Percentiles rank a stretch among this genome's conserved stretches.
These are phyloP conservation scores for Cephalopholis sonnerati DNA, from an alignment of 2,113 vertebrate species.

Conservation along the genomic window DNA sequence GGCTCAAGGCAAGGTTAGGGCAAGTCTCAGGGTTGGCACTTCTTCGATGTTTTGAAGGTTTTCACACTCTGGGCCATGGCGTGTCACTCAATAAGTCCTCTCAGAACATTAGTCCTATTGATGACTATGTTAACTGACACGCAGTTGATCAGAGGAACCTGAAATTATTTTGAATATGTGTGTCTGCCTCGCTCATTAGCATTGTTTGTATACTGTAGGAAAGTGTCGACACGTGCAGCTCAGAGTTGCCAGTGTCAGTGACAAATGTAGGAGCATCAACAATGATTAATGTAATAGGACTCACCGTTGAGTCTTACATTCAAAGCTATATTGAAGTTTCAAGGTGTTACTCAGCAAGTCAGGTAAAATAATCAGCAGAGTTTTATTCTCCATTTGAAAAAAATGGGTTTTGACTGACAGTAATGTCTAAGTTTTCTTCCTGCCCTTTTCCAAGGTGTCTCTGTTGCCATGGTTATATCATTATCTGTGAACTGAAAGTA, in stretches of 20 bases:
- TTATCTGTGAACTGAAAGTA: conserved; percentile 67
- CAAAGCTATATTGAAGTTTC: conserved; percentile 22
- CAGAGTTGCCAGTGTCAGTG: neutral
- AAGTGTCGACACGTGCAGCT: neutral
- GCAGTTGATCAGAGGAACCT: conserved; percentile 43
- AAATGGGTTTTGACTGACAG: conserved; percentile 61
- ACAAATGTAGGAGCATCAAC: neutral
- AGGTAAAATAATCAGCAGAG: conserved; percentile 52
- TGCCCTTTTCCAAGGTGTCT: conserved; percentile 67
- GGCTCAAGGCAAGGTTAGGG: conserved; percentile 80
- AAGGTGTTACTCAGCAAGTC: conserved; percentile 37
- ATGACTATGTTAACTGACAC: conserved; percentile 65
- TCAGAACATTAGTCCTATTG: conserved; percentile 51
- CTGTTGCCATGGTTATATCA: conserved; percentile 81
- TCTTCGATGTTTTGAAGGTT: conserved; percentile 72
- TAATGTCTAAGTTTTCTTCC: conserved; percentile 58
- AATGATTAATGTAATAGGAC: neutral
- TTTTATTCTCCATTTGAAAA: conserved; percentile 53
- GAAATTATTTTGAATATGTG: conserved; percentile 21
- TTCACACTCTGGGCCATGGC: conserved; percentile 65
- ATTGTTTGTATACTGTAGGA: neutral
- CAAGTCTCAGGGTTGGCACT: conserved; percentile 73
- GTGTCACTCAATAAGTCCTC: conserved; percentile 51
- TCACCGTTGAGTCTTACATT: neutral
- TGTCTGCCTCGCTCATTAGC: conserved; percentile 17